Conservation (phyloP, 2,797 vertebrate species). For the Sarcophilus harrisii region DNA sequence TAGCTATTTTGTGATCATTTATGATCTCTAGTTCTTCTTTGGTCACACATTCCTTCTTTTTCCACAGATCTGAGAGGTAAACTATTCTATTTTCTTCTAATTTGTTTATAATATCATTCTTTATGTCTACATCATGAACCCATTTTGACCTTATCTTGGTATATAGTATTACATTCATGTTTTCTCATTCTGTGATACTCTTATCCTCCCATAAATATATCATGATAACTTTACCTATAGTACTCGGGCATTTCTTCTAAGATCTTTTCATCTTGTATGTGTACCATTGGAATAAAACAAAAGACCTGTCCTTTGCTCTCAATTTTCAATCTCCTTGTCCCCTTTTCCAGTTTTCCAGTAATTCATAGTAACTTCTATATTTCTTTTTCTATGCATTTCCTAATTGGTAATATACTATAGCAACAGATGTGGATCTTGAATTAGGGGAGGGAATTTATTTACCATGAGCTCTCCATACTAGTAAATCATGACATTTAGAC, state of each 20-base stretch:
- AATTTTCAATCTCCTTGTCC: background rate
- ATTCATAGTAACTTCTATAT: background rate
- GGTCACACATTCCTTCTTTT: too few relatives aligned
- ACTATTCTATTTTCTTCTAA: too few relatives aligned
- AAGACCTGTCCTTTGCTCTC: background rate
- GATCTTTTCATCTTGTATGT: background rate
- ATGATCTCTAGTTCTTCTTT: too few relatives aligned
- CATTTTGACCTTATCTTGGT: too few relatives aligned
- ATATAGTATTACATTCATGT: background rate
- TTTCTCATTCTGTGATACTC: background rate
- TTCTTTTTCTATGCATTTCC: background rate
- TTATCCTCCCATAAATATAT: background rate
- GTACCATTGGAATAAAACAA: background rate
- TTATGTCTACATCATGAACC: too few relatives aligned
- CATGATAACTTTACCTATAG: background rate
- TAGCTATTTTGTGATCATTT: too few relatives aligned
- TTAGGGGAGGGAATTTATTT: background rate
- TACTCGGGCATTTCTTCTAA: background rate
- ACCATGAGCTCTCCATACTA: background rate
- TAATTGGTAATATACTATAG: background rate
- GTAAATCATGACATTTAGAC: background rate
- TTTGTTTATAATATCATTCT: too few relatives aligned
- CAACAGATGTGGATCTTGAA: background rate
- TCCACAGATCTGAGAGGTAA: too few relatives aligned
- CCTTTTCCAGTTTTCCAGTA: background rate